Evolutionary conservation across 2,113 vertebrate genomes (phyloP).

Genomic region (Heliornis fulica): DNA sequence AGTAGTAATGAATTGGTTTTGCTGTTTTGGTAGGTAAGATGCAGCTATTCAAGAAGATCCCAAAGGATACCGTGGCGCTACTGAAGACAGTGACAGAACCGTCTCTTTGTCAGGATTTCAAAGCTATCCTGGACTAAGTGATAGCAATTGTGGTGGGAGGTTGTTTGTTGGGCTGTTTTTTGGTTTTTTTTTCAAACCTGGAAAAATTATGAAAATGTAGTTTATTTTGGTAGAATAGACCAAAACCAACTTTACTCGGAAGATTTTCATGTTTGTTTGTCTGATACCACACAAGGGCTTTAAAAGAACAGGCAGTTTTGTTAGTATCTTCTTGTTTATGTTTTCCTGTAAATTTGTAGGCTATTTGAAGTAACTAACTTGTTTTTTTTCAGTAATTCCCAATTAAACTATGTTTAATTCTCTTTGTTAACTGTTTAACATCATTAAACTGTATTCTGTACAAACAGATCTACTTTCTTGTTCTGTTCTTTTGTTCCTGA

Average conservation of each 20-base stretch:
- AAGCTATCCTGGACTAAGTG: slow-evolving; percentile 67
- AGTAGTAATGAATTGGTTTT: neutral
- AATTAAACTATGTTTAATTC: too few relatives aligned
- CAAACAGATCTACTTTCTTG: neutral
- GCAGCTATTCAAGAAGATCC: slow-evolving; percentile 43
- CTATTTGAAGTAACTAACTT: neutral
- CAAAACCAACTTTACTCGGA: neutral
- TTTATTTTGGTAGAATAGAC: neutral
- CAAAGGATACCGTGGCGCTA: slow-evolving; percentile 3
- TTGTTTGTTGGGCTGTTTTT: too few relatives aligned
- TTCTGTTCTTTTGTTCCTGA: neutral
- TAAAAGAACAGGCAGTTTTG: neutral
- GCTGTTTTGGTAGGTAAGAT: slow-evolving; percentile 50
- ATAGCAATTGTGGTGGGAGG: too few relatives aligned
- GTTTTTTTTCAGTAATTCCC: neutral
- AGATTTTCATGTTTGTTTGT: neutral
- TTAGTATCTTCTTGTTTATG: neutral
- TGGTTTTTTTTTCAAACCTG: too few relatives aligned
- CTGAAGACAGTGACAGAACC: slow-evolving; percentile 52
- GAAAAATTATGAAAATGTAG: too few relatives aligned
- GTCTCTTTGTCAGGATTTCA: slow-evolving; percentile 61
- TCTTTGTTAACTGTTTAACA: too few relatives aligned
- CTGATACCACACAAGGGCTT: neutral
- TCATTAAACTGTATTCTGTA: neutral
- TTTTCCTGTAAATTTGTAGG: neutral